Evolutionary conservation across 2,797 vertebrate genomes (phyloP).

Genomic region (Hipposideros larvatus): DNA sequence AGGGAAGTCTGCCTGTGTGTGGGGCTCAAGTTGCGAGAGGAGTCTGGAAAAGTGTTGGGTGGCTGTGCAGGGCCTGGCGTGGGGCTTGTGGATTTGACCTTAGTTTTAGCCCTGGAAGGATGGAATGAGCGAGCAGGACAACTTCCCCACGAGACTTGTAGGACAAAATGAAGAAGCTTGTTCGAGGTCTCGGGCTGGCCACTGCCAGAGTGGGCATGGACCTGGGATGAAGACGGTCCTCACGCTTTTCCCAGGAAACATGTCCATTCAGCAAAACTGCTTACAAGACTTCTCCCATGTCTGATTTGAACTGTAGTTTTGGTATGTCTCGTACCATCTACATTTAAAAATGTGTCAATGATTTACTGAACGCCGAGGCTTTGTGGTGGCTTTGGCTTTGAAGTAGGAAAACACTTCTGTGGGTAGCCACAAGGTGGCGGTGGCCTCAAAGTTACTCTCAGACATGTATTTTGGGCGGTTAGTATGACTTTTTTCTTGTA

Average conservation of each 20-base stretch:
- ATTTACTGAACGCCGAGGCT: background rate
- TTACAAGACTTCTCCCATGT: background rate
- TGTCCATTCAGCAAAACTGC: background rate
- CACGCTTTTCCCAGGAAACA: background rate
- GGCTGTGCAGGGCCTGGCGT: background rate
- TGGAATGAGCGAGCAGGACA: background rate
- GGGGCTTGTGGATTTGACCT: background rate
- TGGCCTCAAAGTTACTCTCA: conserved; percentile 13
- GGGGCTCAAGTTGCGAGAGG: background rate
- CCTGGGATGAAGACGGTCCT: rapidly evolving
- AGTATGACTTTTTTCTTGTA: background rate
- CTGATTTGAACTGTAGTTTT: background rate
- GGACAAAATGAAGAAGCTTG: background rate
- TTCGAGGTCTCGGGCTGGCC: background rate
- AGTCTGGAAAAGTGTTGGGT: background rate
- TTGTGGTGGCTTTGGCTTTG: background rate
- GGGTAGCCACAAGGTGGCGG: conserved; percentile 74
- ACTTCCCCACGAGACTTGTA: background rate
- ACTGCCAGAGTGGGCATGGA: background rate
- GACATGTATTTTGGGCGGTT: background rate
- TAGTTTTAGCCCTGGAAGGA: background rate
- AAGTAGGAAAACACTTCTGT: conserved; percentile 62
- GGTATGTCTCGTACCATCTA: background rate
- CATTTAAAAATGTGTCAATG: background rate
- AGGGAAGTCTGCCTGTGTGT: background rate